Percentiles rank a stretch among this genome's conserved stretches.
Conservation (phyloP, 2,797 vertebrate species). For the Lithobates pipiens region DNA sequence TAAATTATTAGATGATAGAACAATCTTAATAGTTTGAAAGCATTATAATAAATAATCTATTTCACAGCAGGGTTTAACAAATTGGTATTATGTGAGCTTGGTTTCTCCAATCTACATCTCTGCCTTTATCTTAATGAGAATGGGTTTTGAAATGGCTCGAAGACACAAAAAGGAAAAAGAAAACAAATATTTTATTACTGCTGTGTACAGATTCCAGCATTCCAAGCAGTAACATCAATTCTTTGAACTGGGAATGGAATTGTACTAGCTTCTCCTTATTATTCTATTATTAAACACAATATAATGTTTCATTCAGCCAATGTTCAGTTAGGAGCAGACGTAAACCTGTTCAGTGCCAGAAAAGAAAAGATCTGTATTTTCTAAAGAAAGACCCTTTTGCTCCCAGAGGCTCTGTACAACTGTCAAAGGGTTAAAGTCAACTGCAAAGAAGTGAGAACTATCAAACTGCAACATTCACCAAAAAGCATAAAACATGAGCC, state of each 20-base stretch:
- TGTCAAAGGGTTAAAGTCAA: constrained; percentile 52
- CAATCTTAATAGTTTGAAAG: constrained; percentile 41
- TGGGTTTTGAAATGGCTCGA: constrained; percentile 46
- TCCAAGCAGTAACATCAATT: constrained; percentile 30
- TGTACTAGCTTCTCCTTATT: constrained; percentile 23
- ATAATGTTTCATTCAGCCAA: constrained; percentile 37
- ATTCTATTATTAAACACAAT: constrained; percentile 52
- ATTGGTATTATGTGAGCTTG: constrained; percentile 50
- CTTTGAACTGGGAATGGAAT: constrained; percentile 26
- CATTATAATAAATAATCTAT: constrained; percentile 58
- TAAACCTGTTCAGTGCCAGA: constrained; percentile 3
- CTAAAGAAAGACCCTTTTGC: not conserved
- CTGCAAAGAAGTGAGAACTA: constrained; percentile 49
- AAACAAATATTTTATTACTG: constrained; percentile 55
- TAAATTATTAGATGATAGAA: constrained; percentile 33
- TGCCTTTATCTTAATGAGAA: constrained; percentile 55
- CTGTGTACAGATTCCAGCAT: constrained; percentile 34
- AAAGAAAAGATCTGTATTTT: not conserved
- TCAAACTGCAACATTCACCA: constrained; percentile 55
- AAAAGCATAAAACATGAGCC: constrained; percentile 62
- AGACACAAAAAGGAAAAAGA: constrained; percentile 24
- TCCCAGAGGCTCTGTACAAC: not conserved
- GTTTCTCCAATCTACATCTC: constrained; percentile 45
- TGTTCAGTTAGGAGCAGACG: constrained; percentile 12
- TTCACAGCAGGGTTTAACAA: constrained; percentile 57